Evolutionary conservation across 2,797 vertebrate species (phyloP).

Genomic region (Sylvilagus floridanus): DNA sequence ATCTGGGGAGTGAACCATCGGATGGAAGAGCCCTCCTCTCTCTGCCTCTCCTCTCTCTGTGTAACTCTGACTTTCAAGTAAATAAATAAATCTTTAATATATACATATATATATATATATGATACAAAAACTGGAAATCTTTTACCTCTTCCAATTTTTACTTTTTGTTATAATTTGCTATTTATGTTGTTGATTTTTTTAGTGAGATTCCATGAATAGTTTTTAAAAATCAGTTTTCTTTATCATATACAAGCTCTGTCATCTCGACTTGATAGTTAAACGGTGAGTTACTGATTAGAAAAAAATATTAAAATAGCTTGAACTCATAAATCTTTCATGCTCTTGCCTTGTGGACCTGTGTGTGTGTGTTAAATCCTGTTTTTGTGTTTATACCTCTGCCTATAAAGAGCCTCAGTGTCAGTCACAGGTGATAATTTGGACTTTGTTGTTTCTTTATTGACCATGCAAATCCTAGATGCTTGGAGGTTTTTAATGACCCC

Average conservation of each 20-base stretch:
- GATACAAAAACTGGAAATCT: neutral
- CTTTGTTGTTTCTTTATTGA: neutral
- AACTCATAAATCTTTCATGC: neutral
- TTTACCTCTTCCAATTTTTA: neutral
- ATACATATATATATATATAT: neutral
- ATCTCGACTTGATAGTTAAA: neutral
- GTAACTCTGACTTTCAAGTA: neutral
- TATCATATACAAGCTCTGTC: neutral
- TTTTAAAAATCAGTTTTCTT: neutral
- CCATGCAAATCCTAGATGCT: neutral
- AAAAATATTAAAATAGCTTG: neutral
- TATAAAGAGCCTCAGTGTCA: neutral
- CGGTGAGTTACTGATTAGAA: neutral
- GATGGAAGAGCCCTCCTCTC: no score
- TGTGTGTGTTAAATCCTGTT: neutral
- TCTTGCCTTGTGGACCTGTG: neutral
- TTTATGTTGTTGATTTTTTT: neutral
- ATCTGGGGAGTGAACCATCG: no score
- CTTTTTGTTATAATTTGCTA: neutral
- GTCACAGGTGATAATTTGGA: neutral
- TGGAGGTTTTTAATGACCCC: neutral
- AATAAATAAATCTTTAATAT: no score
- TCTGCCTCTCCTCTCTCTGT: neutral
- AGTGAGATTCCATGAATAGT: neutral
- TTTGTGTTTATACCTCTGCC: neutral